Conservation (phyloP, 2,888 invertebrate species). For the Yponomeuta malinellus region DNA sequence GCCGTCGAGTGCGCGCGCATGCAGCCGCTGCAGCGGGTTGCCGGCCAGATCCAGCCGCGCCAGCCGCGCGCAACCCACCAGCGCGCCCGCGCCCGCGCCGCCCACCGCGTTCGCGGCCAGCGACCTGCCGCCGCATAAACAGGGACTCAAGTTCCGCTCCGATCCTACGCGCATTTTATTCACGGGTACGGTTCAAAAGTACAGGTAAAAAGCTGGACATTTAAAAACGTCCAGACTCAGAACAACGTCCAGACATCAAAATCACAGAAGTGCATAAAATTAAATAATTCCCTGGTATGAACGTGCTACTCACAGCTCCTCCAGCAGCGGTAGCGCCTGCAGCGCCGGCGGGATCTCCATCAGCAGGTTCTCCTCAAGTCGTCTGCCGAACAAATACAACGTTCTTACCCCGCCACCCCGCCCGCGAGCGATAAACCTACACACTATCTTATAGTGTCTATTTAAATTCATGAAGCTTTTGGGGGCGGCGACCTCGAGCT, state of each 20-base stretch:
- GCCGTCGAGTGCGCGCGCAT: constrained; percentile 82
- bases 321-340: constrained; percentile 82
- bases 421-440: not conserved
- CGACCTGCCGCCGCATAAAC: constrained; percentile 72
- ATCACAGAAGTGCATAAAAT: not conserved
- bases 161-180: too few species aligned
- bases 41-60: constrained; percentile 87
- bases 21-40: constrained; percentile 85
- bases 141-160: too few species aligned
- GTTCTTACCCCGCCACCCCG: not conserved
- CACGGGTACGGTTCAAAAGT: too few species aligned
- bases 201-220: too few species aligned
- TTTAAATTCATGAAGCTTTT: not conserved
- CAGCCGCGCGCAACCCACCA: constrained; percentile 81
- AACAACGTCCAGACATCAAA: not conserved
- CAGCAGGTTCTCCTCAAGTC: constrained; percentile 63
- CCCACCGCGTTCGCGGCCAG: constrained; percentile 88
- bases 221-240: too few species aligned
- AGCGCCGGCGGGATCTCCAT: constrained; percentile 85
- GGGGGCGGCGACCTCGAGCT: not conserved
- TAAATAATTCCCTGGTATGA: too few species aligned
- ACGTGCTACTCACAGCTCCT: constrained; percentile 86
- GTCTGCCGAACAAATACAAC: constrained; percentile 33
- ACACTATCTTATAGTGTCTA: not conserved
- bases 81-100: constrained; percentile 77